Conservation (phyloP, 2,888 invertebrate species). For the Zhuqinia jingwanae region DNA sequence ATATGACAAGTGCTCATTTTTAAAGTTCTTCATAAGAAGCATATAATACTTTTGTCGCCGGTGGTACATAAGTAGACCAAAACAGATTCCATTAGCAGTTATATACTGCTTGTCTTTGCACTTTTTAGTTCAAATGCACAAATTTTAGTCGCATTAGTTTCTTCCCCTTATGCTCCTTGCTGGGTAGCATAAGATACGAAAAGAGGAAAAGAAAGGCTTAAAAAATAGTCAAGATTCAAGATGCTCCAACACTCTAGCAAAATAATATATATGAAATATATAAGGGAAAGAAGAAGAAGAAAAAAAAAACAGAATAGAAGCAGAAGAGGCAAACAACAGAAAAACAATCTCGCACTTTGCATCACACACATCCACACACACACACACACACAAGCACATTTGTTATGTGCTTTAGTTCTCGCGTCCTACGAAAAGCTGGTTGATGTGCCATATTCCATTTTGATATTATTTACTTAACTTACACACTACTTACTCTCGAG, state of each 20-base stretch:
- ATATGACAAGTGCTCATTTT: neutral
- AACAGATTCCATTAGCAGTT: slow-evolving; percentile 54
- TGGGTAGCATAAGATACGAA: slow-evolving; percentile 65
- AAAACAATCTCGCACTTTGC: slow-evolving; percentile 35
- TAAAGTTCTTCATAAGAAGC: neutral
- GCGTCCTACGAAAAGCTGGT: slow-evolving; percentile 53
- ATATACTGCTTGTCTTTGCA: slow-evolving; percentile 72
- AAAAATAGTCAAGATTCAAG: slow-evolving; percentile 65
- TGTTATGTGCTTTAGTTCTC: slow-evolving; percentile 44
- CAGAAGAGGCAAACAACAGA: slow-evolving; percentile 22
- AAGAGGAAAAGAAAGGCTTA: slow-evolving; percentile 42
- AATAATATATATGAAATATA: no score
- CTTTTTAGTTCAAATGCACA: slow-evolving; percentile 71
- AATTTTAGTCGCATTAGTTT: slow-evolving; percentile 76
- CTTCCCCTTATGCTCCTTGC: slow-evolving; percentile 68
- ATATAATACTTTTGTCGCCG: neutral
- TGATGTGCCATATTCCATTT: slow-evolving; percentile 68
- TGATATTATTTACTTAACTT: slow-evolving; percentile 70
- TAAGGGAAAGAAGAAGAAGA: slow-evolving; percentile 21
- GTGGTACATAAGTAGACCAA: neutral
- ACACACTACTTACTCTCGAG: slow-evolving; percentile 39
- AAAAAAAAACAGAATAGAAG: slow-evolving; percentile 29
- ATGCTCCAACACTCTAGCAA: slow-evolving; percentile 27
- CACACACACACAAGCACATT: slow-evolving; percentile 30
- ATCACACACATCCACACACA: slow-evolving; percentile 24